Conservation (phyloP, 2,797 vertebrate genomes). For the Etheostoma perlongum region DNA sequence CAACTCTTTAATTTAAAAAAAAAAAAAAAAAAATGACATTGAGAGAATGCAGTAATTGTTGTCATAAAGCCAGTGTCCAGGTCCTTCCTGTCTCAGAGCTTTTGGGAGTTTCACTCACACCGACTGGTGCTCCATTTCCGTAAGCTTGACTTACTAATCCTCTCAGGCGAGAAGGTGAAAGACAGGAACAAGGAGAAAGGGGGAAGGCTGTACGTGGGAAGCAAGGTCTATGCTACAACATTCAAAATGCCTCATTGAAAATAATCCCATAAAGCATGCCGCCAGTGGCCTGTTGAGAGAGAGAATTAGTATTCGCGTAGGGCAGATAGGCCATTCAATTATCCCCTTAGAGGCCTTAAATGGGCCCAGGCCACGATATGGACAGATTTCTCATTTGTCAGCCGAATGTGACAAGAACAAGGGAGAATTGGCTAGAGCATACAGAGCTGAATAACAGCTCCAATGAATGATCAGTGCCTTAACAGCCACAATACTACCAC, state of each 20-base stretch:
- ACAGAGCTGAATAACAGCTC: conserved; percentile 7
- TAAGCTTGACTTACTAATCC: conserved; percentile 82
- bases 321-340: conserved; percentile 68
- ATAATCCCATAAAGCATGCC: conserved; percentile 84
- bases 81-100: conserved; percentile 62
- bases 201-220: conserved; percentile 56
- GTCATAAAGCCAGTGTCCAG: conserved; percentile 58
- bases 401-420: conserved; percentile 27
- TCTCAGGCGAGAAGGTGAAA: conserved; percentile 82
- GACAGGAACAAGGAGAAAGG: conserved; percentile 74
- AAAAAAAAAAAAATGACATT: conserved; percentile 43
- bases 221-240: conserved; percentile 69
- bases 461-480: conserved; percentile 13
- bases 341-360: conserved; percentile 60
- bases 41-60: conserved; percentile 61
- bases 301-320: conserved; percentile 76
- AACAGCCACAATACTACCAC: conserved; percentile 3
- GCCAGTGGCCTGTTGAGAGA: conserved; percentile 69
- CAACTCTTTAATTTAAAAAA: conserved; percentile 46
- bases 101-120: conserved; percentile 69
- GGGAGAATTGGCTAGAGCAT: conserved; percentile 12
- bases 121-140: conserved; percentile 75
- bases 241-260: conserved; percentile 79
- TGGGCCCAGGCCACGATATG: conserved; percentile 56
- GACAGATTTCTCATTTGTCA: conserved; percentile 62